phyloP scores from a whole-genome alignment of 2,888 invertebrate species.

The Yponomeuta plumbellus region DNA sequence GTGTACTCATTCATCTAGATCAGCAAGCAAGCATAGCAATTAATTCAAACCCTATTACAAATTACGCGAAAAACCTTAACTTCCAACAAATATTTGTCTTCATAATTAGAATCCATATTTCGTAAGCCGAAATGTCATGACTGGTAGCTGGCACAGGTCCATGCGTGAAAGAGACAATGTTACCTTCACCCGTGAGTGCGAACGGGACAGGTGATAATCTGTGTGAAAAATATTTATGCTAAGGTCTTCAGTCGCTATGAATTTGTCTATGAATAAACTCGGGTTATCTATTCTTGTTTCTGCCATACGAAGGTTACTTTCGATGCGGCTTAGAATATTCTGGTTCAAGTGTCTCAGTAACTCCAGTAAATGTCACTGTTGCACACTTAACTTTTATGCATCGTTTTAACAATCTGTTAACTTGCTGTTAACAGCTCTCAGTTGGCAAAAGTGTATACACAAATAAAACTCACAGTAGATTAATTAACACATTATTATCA shows the following conservation, averaged over 20 bases:
- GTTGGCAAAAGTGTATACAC: no score
- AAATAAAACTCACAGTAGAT: no score
- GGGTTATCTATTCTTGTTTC: constrained; percentile 56
- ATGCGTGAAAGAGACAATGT: constrained; percentile 52
- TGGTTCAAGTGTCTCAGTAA: constrained; percentile 25
- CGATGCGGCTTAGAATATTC: constrained; percentile 32
- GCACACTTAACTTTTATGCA: not conserved
- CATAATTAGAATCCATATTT: constrained; percentile 72
- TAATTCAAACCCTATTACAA: constrained; percentile 17
- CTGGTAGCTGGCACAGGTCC: constrained; percentile 57
- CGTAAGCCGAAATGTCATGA: constrained; percentile 50
- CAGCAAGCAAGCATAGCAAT: not conserved
- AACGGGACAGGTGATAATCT: constrained; percentile 65
- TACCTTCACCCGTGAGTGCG: constrained; percentile 50
- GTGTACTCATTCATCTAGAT: not conserved
- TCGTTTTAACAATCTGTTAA: not conserved
- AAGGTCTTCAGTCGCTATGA: constrained; percentile 66
- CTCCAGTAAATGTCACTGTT: not conserved
- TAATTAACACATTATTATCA: no score
- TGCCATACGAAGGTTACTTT: constrained; percentile 59
- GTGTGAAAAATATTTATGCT: constrained; percentile 75
- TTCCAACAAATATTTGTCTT: constrained; percentile 45
- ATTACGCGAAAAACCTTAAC: constrained; percentile 28
- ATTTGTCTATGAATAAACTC: constrained; percentile 62
- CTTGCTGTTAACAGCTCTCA: no score